phyloP scores from a whole-genome alignment of 2,888 invertebrate genomes.

The Lordiphosa andalusiaca region DNA sequence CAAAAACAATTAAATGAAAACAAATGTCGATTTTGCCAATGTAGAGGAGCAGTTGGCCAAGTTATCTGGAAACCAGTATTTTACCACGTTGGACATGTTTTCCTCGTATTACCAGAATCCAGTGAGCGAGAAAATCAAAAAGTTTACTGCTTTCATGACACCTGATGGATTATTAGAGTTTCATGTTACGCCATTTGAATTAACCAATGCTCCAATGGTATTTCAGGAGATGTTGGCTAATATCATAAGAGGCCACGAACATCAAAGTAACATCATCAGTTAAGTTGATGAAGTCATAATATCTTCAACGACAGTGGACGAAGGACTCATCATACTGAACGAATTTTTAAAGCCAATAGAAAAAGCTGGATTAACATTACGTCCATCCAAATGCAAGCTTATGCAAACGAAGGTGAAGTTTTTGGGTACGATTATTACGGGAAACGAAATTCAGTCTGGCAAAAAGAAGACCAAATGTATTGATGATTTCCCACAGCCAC shows the following conservation, averaged over 20 bases:
- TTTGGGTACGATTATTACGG: background rate
- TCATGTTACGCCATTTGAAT: conserved; percentile 1
- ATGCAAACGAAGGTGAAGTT: background rate
- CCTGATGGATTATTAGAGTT: background rate
- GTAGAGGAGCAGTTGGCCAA: background rate
- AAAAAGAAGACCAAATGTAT: conserved; percentile 1
- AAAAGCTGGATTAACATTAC: background rate
- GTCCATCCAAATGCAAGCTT: background rate
- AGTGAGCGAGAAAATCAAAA: background rate
- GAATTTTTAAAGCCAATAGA: background rate
- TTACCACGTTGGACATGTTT: background rate
- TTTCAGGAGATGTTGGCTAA: background rate
- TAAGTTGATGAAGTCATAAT: background rate
- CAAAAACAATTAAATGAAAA: too few species aligned
- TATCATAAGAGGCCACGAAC: background rate
- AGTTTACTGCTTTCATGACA: conserved; percentile 2
- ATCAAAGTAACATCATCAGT: background rate
- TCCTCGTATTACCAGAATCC: background rate
- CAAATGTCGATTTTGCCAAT: too few species aligned
- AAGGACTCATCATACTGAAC: background rate
- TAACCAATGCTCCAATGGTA: conserved; percentile 1
- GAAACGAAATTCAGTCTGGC: background rate
- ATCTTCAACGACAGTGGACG: background rate
- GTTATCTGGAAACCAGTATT: background rate
- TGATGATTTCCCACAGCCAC: background rate